These are phyloP conservation scores for Sparidentex hasta DNA, from an alignment of 2,797 vertebrate genomes.

Conservation along the genomic window DNA sequence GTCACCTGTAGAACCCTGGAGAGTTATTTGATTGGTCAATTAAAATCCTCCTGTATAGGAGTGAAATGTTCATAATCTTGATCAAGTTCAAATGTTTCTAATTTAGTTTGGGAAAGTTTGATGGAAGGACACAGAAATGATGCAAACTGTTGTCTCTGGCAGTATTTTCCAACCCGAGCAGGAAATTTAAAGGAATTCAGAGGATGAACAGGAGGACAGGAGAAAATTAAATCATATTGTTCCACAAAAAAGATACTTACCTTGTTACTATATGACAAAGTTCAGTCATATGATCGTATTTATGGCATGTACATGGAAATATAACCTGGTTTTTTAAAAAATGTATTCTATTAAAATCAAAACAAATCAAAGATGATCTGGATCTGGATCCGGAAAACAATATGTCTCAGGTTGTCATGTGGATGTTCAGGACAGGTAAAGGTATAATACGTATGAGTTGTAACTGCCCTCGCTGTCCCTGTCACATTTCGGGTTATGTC, in stretches of 20 bases:
- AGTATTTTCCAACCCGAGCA: background rate
- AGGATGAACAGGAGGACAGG: background rate
- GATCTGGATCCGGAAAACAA: background rate
- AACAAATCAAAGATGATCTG: background rate
- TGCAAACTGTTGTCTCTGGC: background rate
- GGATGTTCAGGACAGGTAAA: background rate
- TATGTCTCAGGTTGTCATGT: background rate
- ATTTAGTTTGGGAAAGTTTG: background rate
- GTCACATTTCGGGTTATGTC: background rate
- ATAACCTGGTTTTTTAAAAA: background rate
- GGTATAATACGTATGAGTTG: background rate
- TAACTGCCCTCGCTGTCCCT: too few species aligned
- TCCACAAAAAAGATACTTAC: background rate
- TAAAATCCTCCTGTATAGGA: background rate
- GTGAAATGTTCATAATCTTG: background rate
- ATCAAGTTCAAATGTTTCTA: background rate
- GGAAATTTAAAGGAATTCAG: background rate
- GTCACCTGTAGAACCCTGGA: background rate
- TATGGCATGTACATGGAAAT: background rate
- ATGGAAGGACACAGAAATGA: background rate
- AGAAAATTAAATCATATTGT: background rate
- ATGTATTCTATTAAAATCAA: background rate
- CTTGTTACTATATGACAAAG: too few species aligned
- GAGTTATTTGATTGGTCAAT: background rate
- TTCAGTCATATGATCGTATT: background rate